Base-by-base conservation (phyloP, 2,888 invertebrate species). In the Trachelus tabidus region DNA sequence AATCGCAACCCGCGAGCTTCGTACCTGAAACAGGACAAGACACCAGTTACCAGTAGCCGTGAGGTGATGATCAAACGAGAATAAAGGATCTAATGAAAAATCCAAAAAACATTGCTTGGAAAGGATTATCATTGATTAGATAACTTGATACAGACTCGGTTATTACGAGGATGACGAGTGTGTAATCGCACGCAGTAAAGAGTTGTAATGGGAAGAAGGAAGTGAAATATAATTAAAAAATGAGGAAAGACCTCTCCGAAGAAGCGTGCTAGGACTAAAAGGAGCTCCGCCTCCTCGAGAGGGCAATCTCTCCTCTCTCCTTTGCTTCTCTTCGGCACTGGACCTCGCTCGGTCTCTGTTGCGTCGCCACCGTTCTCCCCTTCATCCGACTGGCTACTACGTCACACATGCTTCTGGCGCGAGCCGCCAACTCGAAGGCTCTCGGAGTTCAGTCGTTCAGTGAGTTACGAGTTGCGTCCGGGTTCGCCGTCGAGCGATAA, bases 261-360 rank as follows among this genome's bases (percentile, higher is more conserved):
- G 56, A 75, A 75, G 35, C 74, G 75, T 37, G 75, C 37, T 30
- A 78, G n/a, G n/a, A 68, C 79, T 31, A 30, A 83, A 79, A 81
- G 81, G 89, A 88, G 89, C 90, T 88, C 91, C 90, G 90, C 90
- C 89, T 90, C 90, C 89, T 87, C 86, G 87, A 87, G 86, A 86
- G 88, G 77, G 56, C 56, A 56, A 15, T 56, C 56, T 56, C 23
- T 86, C 88, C 87, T 86, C 75, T 77, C 71, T 79, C 74, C 73
- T 76, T 77, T 75, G 56, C 86, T 84, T 85, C 83, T 83, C 83
- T 82, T 81, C 79, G 79, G 75, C 74, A 78, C 79, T 75, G 68
- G 33, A 73, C 73, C 79, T 76, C 30, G 69, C 92, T 88, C 90
- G 86, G 86, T 84, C 79, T 88, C 79, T 88, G 89, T 90, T 86